Evolutionary conservation across 1,140 invertebrate genomes (phyloP).

Genomic region (Drepana arcuata): DNA sequence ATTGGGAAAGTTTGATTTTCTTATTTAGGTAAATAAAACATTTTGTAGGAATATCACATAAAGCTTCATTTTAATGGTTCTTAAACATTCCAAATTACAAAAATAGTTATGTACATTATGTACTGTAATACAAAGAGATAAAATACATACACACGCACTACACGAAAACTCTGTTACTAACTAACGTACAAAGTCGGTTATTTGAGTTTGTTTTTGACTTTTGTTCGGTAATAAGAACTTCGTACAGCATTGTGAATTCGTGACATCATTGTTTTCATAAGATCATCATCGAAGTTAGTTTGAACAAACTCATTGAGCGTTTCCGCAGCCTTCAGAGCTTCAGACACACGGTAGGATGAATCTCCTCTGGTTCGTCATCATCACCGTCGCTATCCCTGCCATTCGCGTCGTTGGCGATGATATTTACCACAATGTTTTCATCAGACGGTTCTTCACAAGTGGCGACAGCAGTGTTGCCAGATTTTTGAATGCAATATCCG

Average conservation of each 20-base stretch:
- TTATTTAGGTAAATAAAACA: too few relatives aligned
- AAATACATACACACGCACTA: too few relatives aligned
- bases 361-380: slow-evolving; percentile 19
- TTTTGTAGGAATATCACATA: too few relatives aligned
- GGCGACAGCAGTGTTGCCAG: slow-evolving; percentile 24
- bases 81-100: too few relatives aligned
- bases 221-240: slow-evolving; percentile 18
- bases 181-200: slow-evolving; percentile 13
- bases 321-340: slow-evolving; percentile 28
- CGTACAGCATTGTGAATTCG: slow-evolving; percentile 19
- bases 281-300: slow-evolving; percentile 28
- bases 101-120: too few relatives aligned
- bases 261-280: slow-evolving; percentile 24
- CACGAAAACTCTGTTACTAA: too few relatives aligned
- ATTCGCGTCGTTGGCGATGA: slow-evolving; percentile 16
- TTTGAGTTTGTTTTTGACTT: slow-evolving; percentile 20
- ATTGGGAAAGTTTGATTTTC: too few relatives aligned
- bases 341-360: slow-evolving; percentile 21
- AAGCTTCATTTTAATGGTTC: too few relatives aligned
- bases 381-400: slow-evolving; percentile 21
- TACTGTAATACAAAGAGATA: too few relatives aligned
- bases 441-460: slow-evolving; percentile 26
- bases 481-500: too few relatives aligned
- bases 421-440: slow-evolving; percentile 26
- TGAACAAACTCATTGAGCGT: slow-evolving; percentile 25